Conservation (phyloP, 2,113 vertebrate genomes). For the Cyanoramphus novaezelandiae region DNA sequence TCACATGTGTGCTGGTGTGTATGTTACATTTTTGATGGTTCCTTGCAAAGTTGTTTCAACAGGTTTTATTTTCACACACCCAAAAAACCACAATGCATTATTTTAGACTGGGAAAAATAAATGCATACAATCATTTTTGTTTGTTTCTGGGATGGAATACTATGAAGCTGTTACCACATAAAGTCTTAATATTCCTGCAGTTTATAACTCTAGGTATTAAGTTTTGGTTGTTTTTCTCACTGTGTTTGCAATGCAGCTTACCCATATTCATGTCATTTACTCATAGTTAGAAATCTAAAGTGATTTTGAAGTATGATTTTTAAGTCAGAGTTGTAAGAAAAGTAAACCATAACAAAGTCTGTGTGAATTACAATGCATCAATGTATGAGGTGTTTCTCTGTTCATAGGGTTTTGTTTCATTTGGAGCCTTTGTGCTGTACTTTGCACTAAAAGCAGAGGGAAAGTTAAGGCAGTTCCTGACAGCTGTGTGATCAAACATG, state of each 20-base stretch:
- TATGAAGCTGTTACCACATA: constrained; percentile 48
- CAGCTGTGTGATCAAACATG: not conserved
- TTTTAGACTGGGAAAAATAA: not conserved
- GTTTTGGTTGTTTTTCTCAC: constrained; percentile 35
- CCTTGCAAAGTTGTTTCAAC: not conserved
- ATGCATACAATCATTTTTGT: not conserved
- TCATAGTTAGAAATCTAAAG: constrained; percentile 30
- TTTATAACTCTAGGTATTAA: constrained; percentile 51
- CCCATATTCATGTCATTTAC: constrained; percentile 20
- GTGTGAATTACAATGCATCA: not conserved
- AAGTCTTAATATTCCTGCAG: constrained; percentile 64
- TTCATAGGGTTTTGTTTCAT: not conserved
- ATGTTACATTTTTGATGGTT: not conserved
- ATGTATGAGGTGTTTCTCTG: constrained; percentile 29
- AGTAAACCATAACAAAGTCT: not conserved
- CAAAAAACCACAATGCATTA: not conserved
- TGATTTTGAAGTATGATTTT: constrained; percentile 27
- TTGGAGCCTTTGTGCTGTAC: not conserved
- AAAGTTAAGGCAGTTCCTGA: not conserved
- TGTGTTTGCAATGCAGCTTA: constrained; percentile 1
- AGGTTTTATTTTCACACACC: not conserved
- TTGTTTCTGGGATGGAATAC: constrained; percentile 40
- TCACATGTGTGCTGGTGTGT: not conserved
- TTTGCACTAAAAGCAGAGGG: not conserved
- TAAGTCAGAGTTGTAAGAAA: constrained; percentile 12